Evolutionary conservation across 1,140 invertebrate genomes (phyloP).

Genomic region (Nasonia longicornis): DNA sequence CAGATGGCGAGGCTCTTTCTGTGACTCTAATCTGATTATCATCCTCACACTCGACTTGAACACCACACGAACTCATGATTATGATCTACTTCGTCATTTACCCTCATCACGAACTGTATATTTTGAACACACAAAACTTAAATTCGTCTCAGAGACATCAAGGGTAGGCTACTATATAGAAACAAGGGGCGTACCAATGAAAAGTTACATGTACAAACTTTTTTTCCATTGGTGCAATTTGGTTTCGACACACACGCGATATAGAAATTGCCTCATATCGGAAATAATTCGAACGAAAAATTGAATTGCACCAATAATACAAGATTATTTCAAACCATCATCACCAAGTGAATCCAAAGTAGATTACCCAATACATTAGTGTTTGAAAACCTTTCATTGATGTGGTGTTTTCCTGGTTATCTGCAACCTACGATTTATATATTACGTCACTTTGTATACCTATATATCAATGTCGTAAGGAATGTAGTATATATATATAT

Average conservation of each 20-base stretch:
- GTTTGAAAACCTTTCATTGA: constrained; percentile 59
- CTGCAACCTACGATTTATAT: constrained; percentile 54
- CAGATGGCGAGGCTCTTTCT: neutral
- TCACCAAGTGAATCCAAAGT: constrained; percentile 52
- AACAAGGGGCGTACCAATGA: constrained; percentile 3
- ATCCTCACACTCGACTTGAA: neutral
- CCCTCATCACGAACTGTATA: neutral
- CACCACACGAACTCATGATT: neutral
- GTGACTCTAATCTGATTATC: constrained; percentile 7
- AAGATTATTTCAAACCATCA: constrained; percentile 3
- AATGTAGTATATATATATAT: constrained; percentile 57
- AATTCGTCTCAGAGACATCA: neutral
- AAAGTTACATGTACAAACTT: neutral
- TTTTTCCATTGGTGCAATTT: neutral
- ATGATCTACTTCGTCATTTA: neutral
- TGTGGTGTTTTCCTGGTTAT: constrained; percentile 62
- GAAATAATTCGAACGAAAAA: neutral
- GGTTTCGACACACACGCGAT: neutral
- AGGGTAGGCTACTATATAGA: neutral
- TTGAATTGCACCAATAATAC: constrained; percentile 16
- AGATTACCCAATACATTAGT: constrained; percentile 57
- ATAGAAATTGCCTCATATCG: neutral
- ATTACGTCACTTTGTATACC: constrained; percentile 41
- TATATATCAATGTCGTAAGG: constrained; percentile 61
- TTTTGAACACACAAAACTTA: neutral